phyloP scores from a whole-genome alignment of 2,888 invertebrate genomes.

The Gisinianus flammeolus region DNA sequence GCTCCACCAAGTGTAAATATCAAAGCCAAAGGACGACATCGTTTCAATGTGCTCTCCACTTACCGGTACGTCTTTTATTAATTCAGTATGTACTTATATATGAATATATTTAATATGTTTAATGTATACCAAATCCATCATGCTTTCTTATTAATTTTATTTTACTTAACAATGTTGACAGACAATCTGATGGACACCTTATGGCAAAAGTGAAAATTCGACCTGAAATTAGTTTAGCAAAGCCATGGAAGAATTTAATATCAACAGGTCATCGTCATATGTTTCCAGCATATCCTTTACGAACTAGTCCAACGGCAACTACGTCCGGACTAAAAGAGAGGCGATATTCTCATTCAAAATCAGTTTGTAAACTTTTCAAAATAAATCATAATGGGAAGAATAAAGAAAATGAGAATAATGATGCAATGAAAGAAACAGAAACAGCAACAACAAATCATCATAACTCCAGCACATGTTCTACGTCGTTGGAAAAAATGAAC shows the following conservation, averaged over 20 bases:
- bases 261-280: constrained; percentile 26
- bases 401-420: not conserved
- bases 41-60: constrained; percentile 70
- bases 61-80: too few species aligned
- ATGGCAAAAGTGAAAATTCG: constrained; percentile 72
- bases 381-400: not conserved
- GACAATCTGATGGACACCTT: constrained; percentile 63
- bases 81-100: too few species aligned
- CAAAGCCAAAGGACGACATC: constrained; percentile 77
- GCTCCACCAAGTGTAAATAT: constrained; percentile 60
- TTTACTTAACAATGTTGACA: too few species aligned
- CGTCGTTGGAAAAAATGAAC: not conserved
- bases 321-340: too few species aligned
- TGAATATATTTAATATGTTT: too few species aligned
- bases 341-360: not conserved
- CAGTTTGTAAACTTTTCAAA: too few species aligned
- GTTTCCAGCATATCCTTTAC: constrained; percentile 3
- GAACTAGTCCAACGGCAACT: not conserved
- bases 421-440: too few species aligned
- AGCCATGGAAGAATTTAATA: constrained; percentile 13
- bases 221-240: constrained; percentile 69
- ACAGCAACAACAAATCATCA: too few species aligned
- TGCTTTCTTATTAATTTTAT: too few species aligned
- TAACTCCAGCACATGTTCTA: too few species aligned
- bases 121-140: too few species aligned